These are phyloP conservation scores for Lepidurus apus DNA, from an alignment of 1,140 invertebrate genomes.

Conservation along the genomic window DNA sequence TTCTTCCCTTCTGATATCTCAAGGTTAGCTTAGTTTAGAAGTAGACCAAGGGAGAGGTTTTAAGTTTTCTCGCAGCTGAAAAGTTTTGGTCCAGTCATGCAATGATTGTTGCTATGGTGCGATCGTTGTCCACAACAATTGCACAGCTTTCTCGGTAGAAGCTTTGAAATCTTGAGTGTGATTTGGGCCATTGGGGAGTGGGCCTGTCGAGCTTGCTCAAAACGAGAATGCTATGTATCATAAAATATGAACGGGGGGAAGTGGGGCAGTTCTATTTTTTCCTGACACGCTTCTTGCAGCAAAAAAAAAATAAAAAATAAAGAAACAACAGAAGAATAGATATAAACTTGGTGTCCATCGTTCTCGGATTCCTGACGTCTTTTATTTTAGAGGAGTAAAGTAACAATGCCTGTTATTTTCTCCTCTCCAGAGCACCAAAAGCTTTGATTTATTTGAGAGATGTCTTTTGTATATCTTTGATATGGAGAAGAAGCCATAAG, in stretches of 20 bases:
- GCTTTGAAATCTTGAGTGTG: neutral
- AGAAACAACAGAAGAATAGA: neutral
- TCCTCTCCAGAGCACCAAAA: neutral
- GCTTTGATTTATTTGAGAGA: neutral
- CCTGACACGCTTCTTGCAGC: neutral
- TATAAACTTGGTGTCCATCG: neutral
- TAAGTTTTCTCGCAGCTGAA: neutral
- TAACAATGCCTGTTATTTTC: slow-evolving; percentile 12
- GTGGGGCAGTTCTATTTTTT: neutral
- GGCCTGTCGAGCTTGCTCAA: neutral
- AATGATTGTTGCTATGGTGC: neutral
- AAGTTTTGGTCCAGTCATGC: neutral
- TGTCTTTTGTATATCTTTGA: neutral
- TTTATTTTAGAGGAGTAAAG: neutral
- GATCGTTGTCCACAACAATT: neutral
- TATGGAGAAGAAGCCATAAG: neutral
- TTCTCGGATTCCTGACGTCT: neutral
- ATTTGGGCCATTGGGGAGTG: neutral
- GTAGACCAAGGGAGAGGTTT: neutral
- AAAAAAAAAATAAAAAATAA: neutral
- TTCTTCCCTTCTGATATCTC: too few relatives aligned
- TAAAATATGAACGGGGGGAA: neutral
- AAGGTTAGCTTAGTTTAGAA: too few relatives aligned
- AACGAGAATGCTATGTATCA: neutral
- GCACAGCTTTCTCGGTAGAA: neutral